Percentiles rank a stretch among this genome's conserved stretches.
Evolutionary conservation across 2,888 invertebrate species (phyloP).

Genomic region (Hypsopygia costalis): DNA sequence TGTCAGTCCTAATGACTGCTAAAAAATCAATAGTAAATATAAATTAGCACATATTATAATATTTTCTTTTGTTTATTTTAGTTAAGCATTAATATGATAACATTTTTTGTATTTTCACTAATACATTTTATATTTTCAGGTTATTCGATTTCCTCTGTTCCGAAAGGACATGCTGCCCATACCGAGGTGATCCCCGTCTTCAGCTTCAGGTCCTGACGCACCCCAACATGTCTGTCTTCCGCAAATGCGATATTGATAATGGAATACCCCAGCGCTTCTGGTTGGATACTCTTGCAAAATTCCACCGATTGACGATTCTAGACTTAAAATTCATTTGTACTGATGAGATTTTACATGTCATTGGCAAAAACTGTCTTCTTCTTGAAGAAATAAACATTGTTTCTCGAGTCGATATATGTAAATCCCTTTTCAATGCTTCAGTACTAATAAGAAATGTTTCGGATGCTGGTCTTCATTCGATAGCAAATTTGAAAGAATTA

Average conservation of each 20-base stretch:
- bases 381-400: constrained; percentile 73
- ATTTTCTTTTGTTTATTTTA: no score
- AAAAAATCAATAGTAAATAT: no score
- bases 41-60: no score
- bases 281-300: constrained; percentile 55
- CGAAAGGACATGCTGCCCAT: constrained; percentile 61
- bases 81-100: no score
- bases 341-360: constrained; percentile 69
- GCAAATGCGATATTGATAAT: constrained; percentile 70
- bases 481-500: constrained; percentile 59
- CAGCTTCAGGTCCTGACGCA: constrained; percentile 67
- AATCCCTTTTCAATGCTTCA: constrained; percentile 70
- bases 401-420: constrained; percentile 68
- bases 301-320: constrained; percentile 57
- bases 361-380: constrained; percentile 54
- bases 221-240: constrained; percentile 66
- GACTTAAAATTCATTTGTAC: constrained; percentile 75
- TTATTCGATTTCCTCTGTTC: constrained; percentile 76
- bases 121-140: constrained; percentile 45
- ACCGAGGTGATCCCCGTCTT: constrained; percentile 64
- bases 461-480: constrained; percentile 57
- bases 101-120: no score
- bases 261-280: constrained; percentile 64
- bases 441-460: constrained; percentile 71
- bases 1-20: no score